These are phyloP conservation scores for Zaprionus lachaisei DNA, from an alignment of 1,140 invertebrate species.

Conservation along the genomic window DNA sequence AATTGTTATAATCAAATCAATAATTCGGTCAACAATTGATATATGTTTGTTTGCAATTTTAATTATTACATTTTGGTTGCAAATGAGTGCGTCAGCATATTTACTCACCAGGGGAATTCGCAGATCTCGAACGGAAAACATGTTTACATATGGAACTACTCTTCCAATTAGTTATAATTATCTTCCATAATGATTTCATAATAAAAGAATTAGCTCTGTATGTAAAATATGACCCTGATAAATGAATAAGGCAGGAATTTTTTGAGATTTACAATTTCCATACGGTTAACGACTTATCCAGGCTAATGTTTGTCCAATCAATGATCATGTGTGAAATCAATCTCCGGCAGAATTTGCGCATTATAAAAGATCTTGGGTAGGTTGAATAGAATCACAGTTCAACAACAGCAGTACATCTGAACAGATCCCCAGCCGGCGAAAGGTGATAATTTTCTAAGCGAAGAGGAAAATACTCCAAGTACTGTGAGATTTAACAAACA, in stretches of 20 bases:
- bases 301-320: slow-evolving; percentile 66
- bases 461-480: slow-evolving; percentile 17
- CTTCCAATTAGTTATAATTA: slow-evolving; percentile 29
- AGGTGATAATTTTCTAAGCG: slow-evolving; percentile 61
- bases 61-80: slow-evolving; percentile 40
- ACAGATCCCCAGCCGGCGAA: slow-evolving; percentile 38
- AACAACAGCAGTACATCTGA: slow-evolving; percentile 50
- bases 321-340: slow-evolving; percentile 75
- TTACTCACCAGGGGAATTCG: slow-evolving; percentile 24
- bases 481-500: slow-evolving; percentile 57
- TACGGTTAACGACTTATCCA: slow-evolving; percentile 62
- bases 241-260: slow-evolving; percentile 9
- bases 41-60: slow-evolving; percentile 38
- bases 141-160: slow-evolving; percentile 21
- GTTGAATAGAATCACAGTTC: slow-evolving; percentile 52
- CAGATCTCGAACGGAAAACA: slow-evolving; percentile 15
- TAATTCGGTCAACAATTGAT: slow-evolving; percentile 30
- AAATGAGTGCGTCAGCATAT: slow-evolving; percentile 52
- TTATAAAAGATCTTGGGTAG: slow-evolving; percentile 63
- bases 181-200: neutral
- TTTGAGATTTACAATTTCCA: slow-evolving; percentile 29
- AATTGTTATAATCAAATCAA: slow-evolving; percentile 50
- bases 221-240: slow-evolving; percentile 50
- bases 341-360: slow-evolving; percentile 50
- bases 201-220: slow-evolving; percentile 19